These are phyloP conservation scores for Bathynomus jamesi DNA, from an alignment of 1,140 invertebrate species.

Conservation along the genomic window DNA sequence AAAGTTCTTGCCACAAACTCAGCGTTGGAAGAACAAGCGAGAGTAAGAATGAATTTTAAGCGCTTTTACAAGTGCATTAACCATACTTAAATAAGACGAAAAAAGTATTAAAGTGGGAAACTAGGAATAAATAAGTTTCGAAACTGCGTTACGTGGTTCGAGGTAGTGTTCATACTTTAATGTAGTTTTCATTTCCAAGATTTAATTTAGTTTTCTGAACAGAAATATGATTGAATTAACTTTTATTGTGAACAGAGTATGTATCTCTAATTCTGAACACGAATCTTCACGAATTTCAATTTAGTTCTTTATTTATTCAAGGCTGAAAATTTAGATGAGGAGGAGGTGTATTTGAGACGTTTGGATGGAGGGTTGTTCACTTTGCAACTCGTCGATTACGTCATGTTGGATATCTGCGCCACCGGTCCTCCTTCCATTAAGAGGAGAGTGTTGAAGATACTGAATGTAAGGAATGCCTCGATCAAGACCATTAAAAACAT, in stretches of 20 bases:
- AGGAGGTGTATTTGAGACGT: slow-evolving; percentile 76
- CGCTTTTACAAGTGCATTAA: too few species aligned
- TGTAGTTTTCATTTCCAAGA: too few species aligned
- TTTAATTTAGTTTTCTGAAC: too few species aligned
- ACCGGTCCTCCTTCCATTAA: slow-evolving; percentile 66
- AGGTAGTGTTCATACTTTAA: too few species aligned
- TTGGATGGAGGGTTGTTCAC: slow-evolving; percentile 91
- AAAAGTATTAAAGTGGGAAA: too few species aligned
- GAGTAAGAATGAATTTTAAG: slow-evolving; percentile 43
- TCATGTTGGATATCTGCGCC: slow-evolving; percentile 85
- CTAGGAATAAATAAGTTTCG: too few species aligned
- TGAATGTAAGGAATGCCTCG: slow-evolving; percentile 80
- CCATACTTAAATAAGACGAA: too few species aligned
- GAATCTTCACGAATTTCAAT: too few species aligned
- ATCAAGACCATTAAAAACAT: slow-evolving; percentile 90
- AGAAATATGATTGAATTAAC: too few species aligned
- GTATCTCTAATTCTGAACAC: too few species aligned
- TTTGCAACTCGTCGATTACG: slow-evolving; percentile 89
- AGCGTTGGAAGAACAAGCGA: slow-evolving; percentile 55
- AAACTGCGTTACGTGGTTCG: too few species aligned
- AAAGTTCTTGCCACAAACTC: slow-evolving; percentile 83
- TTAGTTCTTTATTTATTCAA: slow-evolving; percentile 18
- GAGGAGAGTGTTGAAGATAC: slow-evolving; percentile 77
- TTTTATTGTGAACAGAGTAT: too few species aligned
- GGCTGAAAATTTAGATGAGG: slow-evolving; percentile 53